Evolutionary conservation across 2,888 invertebrate species (phyloP), one percentile per base, ranked within the genome.

Genomic region (Himalopsyche kuldschensis): DNA sequence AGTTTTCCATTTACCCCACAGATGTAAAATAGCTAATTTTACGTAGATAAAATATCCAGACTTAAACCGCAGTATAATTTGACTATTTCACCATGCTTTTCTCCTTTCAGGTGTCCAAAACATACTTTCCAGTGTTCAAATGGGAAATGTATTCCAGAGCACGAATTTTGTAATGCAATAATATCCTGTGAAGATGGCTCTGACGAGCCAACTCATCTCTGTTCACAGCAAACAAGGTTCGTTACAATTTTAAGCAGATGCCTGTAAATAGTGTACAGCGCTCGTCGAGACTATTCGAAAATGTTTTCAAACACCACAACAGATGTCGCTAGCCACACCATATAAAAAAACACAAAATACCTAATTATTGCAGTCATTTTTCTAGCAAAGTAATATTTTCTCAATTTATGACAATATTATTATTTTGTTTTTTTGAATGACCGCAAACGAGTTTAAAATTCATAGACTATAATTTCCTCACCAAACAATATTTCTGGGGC

Each of bases 151-250:
- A 90, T 97, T 84, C 97, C 97, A 0, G 97, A 96, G 88, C 97
- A 96, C 88, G 97, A 97, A 89, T 97, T 97, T 90, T 98, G 97
- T 90, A 97, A 98, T 90, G 97, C 97, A 5, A 96, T 97, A 82
- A 93, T 96, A 79, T 94, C 95, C 84, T 97, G 97, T 90, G 93
- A 94, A 87, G 97, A 97, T 89, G 97, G 95, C n/a, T 96, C 96
- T 85, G 97, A 97, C 89, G 97, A 97, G 89, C 96, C 96, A 0
- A 93, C 95, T n/a, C 94, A 95, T 88, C 92, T 95, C 24, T 97
- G 96, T 89, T 93, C 93, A 86, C 93, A 93, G 85, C 92, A 94
- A 85, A 92, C 92, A 75, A 91, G 92, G 92, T 91, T 88, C 85
- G 78, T 20, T 30, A 78, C 81, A 10, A 55, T 47, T 75, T 27